phyloP scores from a whole-genome alignment of 2,888 invertebrate species.

The Furcula furcula region DNA sequence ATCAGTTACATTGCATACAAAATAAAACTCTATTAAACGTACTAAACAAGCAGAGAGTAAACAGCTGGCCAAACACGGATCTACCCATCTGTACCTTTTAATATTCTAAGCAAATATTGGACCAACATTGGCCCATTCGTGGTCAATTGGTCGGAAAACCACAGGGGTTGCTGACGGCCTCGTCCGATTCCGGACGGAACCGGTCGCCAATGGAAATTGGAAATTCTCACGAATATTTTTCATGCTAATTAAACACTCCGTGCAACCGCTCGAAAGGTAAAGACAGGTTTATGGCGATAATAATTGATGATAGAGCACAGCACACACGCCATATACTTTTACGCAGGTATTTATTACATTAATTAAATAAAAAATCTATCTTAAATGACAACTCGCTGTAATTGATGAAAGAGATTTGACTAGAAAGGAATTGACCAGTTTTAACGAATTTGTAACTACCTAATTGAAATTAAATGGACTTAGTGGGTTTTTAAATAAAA shows the following conservation, averaged over 20 bases:
- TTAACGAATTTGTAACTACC: no score
- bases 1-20: no score
- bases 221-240: constrained; percentile 37
- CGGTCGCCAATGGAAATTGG: constrained; percentile 22
- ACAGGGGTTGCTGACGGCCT: constrained; percentile 15
- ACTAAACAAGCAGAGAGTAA: constrained; percentile 34
- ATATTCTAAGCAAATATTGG: constrained; percentile 56
- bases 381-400: no score
- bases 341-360: not conserved
- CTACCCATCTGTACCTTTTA: constrained; percentile 48
- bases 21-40: constrained; percentile 13
- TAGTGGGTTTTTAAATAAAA: no score
- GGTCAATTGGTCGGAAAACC: constrained; percentile 58
- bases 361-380: no score
- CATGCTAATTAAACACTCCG: constrained; percentile 25
- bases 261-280: constrained; percentile 12
- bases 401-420: no score
- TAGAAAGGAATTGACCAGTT: no score
- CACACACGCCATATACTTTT: not conserved
- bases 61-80: constrained; percentile 60
- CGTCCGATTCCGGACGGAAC: constrained; percentile 13
- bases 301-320: constrained; percentile 11
- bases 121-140: constrained; percentile 42
- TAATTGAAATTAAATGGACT: no score
- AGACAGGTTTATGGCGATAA: constrained; percentile 14